Base-by-base conservation (phyloP, 2,113 vertebrate species). In the Ciconia boyciana region DNA sequence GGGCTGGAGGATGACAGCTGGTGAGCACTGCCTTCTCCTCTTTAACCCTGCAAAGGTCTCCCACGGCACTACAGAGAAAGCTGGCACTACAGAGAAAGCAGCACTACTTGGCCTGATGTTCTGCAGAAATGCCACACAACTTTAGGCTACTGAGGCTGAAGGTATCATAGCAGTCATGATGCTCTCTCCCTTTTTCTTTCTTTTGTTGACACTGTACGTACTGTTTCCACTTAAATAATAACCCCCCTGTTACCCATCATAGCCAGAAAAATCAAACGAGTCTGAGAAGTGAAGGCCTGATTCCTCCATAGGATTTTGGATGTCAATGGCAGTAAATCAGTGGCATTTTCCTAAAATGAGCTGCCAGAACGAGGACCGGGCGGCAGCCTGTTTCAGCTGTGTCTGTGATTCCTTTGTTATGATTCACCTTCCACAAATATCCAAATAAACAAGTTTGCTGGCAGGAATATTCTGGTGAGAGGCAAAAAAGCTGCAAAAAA, bases 381-480 rank as follows among this genome's bases (percentile, higher is more conserved):
- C 16, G 3, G 71, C 89, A 92, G 94, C 49, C 85, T 83, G 58
- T 69, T 90, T 93, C 88, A 90, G 94, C 92, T 89, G 79, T 0
- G 6, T 75, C 90, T 93, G 85, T 78, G 57, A 96, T 95, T 96
- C 94, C 95, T 96, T 93, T 90, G 72, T 93, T 89, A 89, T 96
- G 95, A 96, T 95, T 96, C 96, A 95, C 92, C 94, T 96, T 92
- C 85, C 43, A 89, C 92, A 96, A 96, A 94, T 83, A 94, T 90
- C 94, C 86, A 86, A 96, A 95, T 62, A 96, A 96, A 93, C 95
- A 96, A 93, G 36, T 88, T 90, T 83, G 60, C 51, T 95, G 92
- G 94, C 96, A 95, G 31, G 39, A 92, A 58, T 46, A 78, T 46
- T 77, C 75, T 72, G 69, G 48, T 24, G 24, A 96, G 77, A 94